Conservation (phyloP, 2,888 invertebrate genomes). For the Oeneis ivallda region DNA sequence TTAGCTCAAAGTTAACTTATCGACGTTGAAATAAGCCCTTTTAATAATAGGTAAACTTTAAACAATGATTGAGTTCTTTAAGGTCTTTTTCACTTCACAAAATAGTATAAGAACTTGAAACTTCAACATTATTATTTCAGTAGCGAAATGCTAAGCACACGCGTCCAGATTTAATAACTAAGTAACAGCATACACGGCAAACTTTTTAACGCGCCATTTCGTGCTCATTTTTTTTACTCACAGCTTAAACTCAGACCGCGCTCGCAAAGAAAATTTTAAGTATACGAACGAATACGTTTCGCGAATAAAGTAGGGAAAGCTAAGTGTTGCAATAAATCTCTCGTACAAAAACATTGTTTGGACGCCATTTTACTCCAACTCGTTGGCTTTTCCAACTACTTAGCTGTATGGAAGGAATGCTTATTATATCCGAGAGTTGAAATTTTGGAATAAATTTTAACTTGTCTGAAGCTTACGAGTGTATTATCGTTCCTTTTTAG, state of each 20-base stretch:
- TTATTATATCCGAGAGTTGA: conserved; percentile 23
- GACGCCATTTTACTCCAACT: conserved; percentile 52
- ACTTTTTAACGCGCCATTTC: conserved; percentile 16
- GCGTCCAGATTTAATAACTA: conserved; percentile 15
- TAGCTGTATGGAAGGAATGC: conserved; percentile 18
- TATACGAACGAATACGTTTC: conserved; percentile 46
- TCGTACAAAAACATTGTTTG: conserved; percentile 63
- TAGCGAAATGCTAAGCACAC: not conserved
- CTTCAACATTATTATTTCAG: conserved; percentile 3
- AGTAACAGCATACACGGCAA: not conserved
- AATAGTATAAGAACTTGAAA: not conserved
- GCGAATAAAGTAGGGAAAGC: conserved; percentile 56
- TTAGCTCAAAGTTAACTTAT: too few species aligned
- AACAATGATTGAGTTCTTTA: too few species aligned
- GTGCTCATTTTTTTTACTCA: conserved; percentile 5
- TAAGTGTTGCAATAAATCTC: conserved; percentile 74
- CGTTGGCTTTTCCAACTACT: conserved; percentile 44
- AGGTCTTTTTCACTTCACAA: too few species aligned
- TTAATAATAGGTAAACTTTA: too few species aligned
- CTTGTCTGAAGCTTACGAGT: conserved; percentile 5
- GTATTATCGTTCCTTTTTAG: not conserved
- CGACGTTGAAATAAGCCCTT: too few species aligned
- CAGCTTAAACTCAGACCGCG: conserved; percentile 42
- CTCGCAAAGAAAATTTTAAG: conserved; percentile 62
- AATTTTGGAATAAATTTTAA: conserved; percentile 18